Base-by-base conservation (phyloP, 2,797 vertebrate genomes). In the Triplophysa bombifrons region DNA sequence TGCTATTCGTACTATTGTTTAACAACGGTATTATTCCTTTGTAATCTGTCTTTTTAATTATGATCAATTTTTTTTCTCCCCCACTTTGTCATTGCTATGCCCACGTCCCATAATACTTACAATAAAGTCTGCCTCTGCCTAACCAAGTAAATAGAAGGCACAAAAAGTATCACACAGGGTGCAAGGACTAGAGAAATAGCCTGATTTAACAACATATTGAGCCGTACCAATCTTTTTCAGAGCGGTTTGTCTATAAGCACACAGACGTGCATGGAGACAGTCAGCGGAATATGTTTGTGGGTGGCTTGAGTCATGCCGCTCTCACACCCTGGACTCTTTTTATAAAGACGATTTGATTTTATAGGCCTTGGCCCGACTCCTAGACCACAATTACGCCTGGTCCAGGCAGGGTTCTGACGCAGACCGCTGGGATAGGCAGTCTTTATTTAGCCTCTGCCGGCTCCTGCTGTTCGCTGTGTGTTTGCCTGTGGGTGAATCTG, bases 321-420 rank as follows among this genome's bases (percentile, higher is more conserved):
- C 78, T 80, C 55, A 74, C 73, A 83, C 77, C 74, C 74, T 75
- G 41, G 19, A 64, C 81, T 82, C 72, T 83, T 84, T 84, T 84
- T 80, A 85, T 82, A 75, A 84, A 81, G 71, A 64, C 60, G 70
- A 76, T 82, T 86, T 78, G 70, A 80, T 85, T 88, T 88, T 85
- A 86, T 86, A 79, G 80, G 74, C 64, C 58, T 85, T 86, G 87
- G 83, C 87, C 51, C 22, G 80, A 73, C 74, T 84, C 83, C 84
- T 84, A 74, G 68, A 73, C 46, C 67, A 75, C 78, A 83, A 74
- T 88, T 88, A 84, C 50, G 67, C 76, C 71, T 55, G 73, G 51
- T 68, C 83, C 74, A 55, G n/a, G 71, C 73, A 66, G 67, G 48
- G 78, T 51, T 51, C 74, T 72, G 53, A 55, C 53, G n/a, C 53